phyloP scores from a whole-genome alignment of 2,888 invertebrate genomes.

The Drosophila emarginata region DNA sequence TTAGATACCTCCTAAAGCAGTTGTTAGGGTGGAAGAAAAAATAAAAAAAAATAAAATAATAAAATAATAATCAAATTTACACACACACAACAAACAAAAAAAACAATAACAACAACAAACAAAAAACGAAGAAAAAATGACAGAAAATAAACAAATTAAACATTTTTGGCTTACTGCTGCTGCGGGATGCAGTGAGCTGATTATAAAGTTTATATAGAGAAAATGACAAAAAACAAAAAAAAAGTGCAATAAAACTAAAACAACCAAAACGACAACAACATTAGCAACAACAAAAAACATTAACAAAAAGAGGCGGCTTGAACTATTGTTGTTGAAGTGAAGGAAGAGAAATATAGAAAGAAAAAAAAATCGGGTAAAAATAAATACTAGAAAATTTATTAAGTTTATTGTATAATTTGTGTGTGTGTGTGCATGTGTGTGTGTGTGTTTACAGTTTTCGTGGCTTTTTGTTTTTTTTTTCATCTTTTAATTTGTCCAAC shows the following conservation, averaged over 20 bases:
- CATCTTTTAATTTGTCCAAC: conserved; percentile 61
- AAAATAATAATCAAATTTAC: conserved; percentile 5
- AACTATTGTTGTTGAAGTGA: conserved; percentile 26
- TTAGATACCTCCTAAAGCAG: conserved; percentile 76
- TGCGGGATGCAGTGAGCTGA: conserved; percentile 1
- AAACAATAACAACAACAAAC: conserved; percentile 11
- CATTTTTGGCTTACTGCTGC: not conserved
- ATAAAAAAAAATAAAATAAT: conserved; percentile 49
- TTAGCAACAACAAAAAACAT: conserved; percentile 27
- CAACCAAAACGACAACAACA: conserved; percentile 35
- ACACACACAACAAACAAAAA: conserved; percentile 45
- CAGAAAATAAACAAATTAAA: conserved; percentile 11
- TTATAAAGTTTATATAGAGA: not conserved
- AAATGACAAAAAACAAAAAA: not conserved
- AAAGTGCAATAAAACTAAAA: conserved; percentile 46
- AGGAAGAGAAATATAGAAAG: conserved; percentile 37
- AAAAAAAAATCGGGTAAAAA: conserved; percentile 19
- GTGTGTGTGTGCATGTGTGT: conserved; percentile 36
- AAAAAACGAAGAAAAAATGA: not conserved
- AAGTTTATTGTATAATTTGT: conserved; percentile 69
- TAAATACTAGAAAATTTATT: conserved; percentile 35
- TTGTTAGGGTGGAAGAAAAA: conserved; percentile 69
- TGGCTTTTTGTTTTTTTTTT: conserved; percentile 46
- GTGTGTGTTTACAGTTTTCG: conserved; percentile 54
- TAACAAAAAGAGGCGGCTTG: conserved; percentile 48